Evolutionary conservation across 2,797 vertebrate species (phyloP), one percentile per base, ranked within the genome.

Genomic region (Etheostoma perlongum): DNA sequence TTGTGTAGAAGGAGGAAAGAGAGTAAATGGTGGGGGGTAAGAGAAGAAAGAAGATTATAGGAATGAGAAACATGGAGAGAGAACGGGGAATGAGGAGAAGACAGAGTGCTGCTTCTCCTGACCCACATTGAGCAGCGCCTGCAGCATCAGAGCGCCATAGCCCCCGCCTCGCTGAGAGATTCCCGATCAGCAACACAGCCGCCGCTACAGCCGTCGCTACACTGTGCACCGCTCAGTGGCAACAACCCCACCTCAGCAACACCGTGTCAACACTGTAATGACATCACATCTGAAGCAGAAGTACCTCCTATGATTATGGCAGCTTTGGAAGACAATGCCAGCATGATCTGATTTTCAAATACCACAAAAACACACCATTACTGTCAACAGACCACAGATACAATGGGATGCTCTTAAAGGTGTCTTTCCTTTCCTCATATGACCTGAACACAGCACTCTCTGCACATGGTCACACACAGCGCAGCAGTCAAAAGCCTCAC

Each of bases 61-160:
- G 70, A 78, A 54, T 58, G 49, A 74, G 67, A 66, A 74, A 76
- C 69, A 72, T 61, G 72, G 65, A 70, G 59, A 81, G 82, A 68
- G 57, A 80, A 76, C 54, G 64, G 74, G 55, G 68, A 55, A 83
- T 61, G 60, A 69, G 85, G 74, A 83, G 69, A 89, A 83, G 85
- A 89, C 76, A 79, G 85, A 93, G 88, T 52, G 81, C 87, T 90
- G 89, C 89, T 92, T 94, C 89, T 92, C 92, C 92, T 95, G 94
- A 95, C 94, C 94, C 94, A 95, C 91, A 95, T 95, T 94, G 91
- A 93, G 91, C 84, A 82, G 84, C 44, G 93, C 94, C 93, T 91
- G 91, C 93, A 95, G 94, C 91, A 91, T 90, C 88, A 78, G 81
- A 91, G 90, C 81, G 81, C 89, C 88, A 82, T 91, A 88, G 88